Conservation (phyloP, 2,797 vertebrate species). For the Crax fasciolata region DNA sequence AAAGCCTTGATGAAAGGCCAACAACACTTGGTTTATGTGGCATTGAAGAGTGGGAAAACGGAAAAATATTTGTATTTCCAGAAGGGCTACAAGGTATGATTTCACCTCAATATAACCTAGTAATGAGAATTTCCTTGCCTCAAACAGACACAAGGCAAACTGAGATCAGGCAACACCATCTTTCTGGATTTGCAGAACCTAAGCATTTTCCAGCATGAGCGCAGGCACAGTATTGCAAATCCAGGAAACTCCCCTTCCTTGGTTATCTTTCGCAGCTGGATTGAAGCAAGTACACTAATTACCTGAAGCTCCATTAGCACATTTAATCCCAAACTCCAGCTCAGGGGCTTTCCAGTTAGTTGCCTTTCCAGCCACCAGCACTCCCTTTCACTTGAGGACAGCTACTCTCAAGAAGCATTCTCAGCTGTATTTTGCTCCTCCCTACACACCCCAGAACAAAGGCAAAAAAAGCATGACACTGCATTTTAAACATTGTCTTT, state of each 20-base stretch:
- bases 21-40: background rate
- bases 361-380: background rate
- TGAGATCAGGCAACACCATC: background rate
- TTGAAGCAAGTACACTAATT: background rate
- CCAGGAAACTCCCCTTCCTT: background rate
- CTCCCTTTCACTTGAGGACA: background rate
- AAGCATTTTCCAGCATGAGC: background rate
- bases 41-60: background rate
- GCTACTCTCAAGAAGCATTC: background rate
- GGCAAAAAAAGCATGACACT: background rate
- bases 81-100: background rate
- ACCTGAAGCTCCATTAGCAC: background rate
- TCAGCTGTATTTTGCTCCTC: background rate
- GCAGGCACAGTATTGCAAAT: background rate
- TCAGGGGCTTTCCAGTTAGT: background rate
- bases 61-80: slow-evolving; percentile 12
- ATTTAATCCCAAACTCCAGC: background rate
- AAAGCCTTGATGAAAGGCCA: slow-evolving; percentile 22
- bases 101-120: background rate
- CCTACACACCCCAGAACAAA: background rate
- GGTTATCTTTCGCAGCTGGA: background rate
- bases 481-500: background rate
- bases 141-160: background rate
- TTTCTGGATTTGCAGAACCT: background rate
- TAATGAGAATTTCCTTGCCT: background rate